Conservation (phyloP, 2,113 vertebrate species). For the Protomyctophum bolini region DNA sequence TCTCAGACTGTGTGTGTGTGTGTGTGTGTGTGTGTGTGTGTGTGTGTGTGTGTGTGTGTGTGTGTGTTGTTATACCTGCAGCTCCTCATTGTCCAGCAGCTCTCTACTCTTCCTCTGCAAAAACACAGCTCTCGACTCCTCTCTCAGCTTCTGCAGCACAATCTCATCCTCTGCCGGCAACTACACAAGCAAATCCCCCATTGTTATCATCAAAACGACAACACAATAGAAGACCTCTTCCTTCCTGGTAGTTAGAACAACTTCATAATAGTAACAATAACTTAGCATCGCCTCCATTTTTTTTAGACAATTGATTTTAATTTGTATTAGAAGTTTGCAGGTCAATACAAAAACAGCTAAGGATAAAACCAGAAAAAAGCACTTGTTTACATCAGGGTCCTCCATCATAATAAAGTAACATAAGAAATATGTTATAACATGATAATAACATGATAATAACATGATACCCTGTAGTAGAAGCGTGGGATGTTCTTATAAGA, state of each 20-base stretch:
- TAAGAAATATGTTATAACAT: no score
- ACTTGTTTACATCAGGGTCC: no score
- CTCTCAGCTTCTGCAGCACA: conserved; percentile 94
- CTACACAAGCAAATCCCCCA: conserved; percentile 65
- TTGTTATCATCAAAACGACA: not conserved
- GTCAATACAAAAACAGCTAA: no score
- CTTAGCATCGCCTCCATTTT: no score
- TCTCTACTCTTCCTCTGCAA: conserved; percentile 97
- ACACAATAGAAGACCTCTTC: not conserved
- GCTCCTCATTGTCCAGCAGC: conserved; percentile 95
- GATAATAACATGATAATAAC: conserved; percentile 6
- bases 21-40: not conserved
- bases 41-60: not conserved
- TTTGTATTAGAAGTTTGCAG: no score
- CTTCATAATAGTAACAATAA: no score
- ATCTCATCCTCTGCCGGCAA: conserved; percentile 96
- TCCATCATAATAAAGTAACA: no score
- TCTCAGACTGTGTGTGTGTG: not conserved
- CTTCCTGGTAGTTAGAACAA: no score
- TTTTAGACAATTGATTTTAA: no score
- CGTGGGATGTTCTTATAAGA: conserved; percentile 90
- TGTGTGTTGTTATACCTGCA: conserved; percentile 81
- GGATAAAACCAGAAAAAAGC: no score
- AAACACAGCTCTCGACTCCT: conserved; percentile 97
- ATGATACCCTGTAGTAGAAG: conserved; percentile 92